phyloP scores from a whole-genome alignment of 2,797 vertebrate genomes.

The Acanthopagrus latus region DNA sequence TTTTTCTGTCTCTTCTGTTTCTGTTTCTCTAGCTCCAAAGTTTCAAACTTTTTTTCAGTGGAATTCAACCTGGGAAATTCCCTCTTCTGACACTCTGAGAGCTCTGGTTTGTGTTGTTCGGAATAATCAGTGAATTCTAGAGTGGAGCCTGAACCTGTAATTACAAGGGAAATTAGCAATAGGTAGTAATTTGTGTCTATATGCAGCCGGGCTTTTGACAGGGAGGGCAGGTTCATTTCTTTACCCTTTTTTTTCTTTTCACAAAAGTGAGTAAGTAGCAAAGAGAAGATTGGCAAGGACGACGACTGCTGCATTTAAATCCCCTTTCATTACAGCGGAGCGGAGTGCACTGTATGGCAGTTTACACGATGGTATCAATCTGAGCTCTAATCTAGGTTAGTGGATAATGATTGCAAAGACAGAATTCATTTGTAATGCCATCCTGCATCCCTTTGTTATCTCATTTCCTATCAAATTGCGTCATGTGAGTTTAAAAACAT shows the following conservation, averaged over 20 bases:
- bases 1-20: conserved; percentile 27
- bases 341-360: neutral
- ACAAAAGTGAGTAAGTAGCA: conserved; percentile 24
- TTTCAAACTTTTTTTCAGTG: conserved; percentile 22
- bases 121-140: conserved; percentile 65
- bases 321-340: conserved; percentile 11
- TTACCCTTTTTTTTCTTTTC: conserved; percentile 6
- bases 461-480: conserved; percentile 36
- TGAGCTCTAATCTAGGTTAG: conserved; percentile 15
- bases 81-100: conserved; percentile 65
- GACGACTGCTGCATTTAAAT: conserved; percentile 19
- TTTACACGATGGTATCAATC: neutral
- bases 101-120: conserved; percentile 67
- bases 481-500: conserved; percentile 41
- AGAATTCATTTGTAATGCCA: conserved; percentile 4
- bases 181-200: conserved; percentile 68
- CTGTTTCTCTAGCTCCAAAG: conserved; percentile 12
- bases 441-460: conserved; percentile 9
- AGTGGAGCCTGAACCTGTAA: conserved; percentile 62
- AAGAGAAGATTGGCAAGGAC: conserved; percentile 18
- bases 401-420: conserved; percentile 28
- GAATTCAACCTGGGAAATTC: conserved; percentile 63
- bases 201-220: conserved; percentile 52
- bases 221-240: conserved; percentile 30
- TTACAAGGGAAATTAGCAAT: conserved; percentile 77